Evolutionary conservation across 2,888 invertebrate species (phyloP).

Genomic region (Sminthurides aquaticus): DNA sequence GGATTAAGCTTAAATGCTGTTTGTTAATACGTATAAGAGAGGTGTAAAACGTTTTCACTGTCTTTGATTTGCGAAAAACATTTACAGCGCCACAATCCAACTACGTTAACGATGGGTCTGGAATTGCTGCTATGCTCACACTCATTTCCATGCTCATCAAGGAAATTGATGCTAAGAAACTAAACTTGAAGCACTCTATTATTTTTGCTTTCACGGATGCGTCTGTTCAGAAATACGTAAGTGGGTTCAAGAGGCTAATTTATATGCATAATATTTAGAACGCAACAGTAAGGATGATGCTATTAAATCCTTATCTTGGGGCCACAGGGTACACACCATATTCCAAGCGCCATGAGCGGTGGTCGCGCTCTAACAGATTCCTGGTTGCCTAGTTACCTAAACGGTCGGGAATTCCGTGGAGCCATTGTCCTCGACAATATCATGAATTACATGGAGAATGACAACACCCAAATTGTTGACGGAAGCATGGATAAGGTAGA

Average conservation of each 20-base stretch:
- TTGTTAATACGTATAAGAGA: too few species aligned
- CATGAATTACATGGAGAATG: slow-evolving; percentile 38
- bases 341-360: slow-evolving; percentile 8
- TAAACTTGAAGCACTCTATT: slow-evolving; percentile 40
- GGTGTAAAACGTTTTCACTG: too few species aligned
- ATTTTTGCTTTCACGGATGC: slow-evolving; percentile 44
- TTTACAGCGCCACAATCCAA: slow-evolving; percentile 5
- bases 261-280: too few species aligned
- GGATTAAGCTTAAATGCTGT: too few species aligned
- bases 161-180: slow-evolving; percentile 25
- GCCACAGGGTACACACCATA: too few species aligned
- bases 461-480: slow-evolving; percentile 2
- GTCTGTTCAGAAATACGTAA: slow-evolving; percentile 42
- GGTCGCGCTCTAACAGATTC: background rate
- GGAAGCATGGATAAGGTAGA: slow-evolving; percentile 27
- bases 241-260: background rate
- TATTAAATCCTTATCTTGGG: too few species aligned
- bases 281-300: too few species aligned
- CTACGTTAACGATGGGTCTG: slow-evolving; percentile 44
- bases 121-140: slow-evolving; percentile 43
- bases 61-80: too few species aligned
- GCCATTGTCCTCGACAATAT: slow-evolving; percentile 44
- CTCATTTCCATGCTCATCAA: slow-evolving; percentile 38
- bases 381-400: slow-evolving; percentile 22
- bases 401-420: slow-evolving; percentile 37